A percentile compares a stretch with the other conserved stretches of the same genome.
Conservation (phyloP, 2,888 invertebrate species). For the Amorpha juglandis region DNA sequence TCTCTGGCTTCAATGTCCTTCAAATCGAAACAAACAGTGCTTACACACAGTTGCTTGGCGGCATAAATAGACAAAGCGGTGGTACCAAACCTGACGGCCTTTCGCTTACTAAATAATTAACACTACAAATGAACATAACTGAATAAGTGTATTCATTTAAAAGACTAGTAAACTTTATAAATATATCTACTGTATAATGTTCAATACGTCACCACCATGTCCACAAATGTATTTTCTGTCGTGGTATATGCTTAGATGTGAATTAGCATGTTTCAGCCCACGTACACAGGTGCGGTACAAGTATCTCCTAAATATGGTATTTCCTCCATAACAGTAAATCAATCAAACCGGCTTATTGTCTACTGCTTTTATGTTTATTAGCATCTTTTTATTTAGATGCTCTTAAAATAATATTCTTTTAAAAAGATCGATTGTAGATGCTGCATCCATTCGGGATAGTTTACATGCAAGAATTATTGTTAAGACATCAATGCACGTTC, state of each 20-base stretch:
- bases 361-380: background rate
- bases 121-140: background rate
- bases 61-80: too few relatives aligned
- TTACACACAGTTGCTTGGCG: too few relatives aligned
- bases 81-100: too few relatives aligned
- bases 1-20: too few relatives aligned
- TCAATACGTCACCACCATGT: background rate
- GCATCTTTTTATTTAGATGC: background rate
- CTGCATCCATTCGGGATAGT: too few relatives aligned
- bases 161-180: background rate
- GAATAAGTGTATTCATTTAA: background rate
- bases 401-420: too few relatives aligned
- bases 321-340: background rate
- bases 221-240: background rate
- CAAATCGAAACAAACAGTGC: too few relatives aligned
- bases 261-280: constrained; percentile 6
- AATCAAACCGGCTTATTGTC: background rate
- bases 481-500: background rate
- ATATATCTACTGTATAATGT: background rate
- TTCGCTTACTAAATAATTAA: too few relatives aligned
- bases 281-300: background rate
- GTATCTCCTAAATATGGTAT: background rate
- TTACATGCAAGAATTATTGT: too few relatives aligned
- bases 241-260: background rate
- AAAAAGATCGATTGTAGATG: too few relatives aligned